Evolutionary conservation across 2,113 vertebrate species (phyloP).

Genomic region (Trematomus loennbergii): DNA sequence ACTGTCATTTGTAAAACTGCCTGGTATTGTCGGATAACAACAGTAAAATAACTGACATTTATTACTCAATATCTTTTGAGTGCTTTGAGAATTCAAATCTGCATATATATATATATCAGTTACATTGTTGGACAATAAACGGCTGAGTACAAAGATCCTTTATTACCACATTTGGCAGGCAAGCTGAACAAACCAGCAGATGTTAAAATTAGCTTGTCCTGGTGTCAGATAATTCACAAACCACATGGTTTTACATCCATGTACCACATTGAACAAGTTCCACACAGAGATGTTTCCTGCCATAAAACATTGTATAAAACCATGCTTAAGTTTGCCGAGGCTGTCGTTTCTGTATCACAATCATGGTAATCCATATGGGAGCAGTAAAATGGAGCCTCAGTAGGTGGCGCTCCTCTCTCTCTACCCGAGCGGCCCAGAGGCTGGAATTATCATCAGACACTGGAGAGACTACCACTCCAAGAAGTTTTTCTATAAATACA

Average conservation of each 20-base stretch:
- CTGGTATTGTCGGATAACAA: not conserved
- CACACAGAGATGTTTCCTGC: slow-evolving; percentile 10
- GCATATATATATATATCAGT: slow-evolving; percentile 21
- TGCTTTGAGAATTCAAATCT: not conserved
- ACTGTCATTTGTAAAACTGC: not conserved
- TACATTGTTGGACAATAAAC: slow-evolving; percentile 2
- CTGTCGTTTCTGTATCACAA: slow-evolving; percentile 1
- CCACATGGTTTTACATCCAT: slow-evolving; percentile 40
- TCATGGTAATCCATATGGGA: slow-evolving; percentile 22
- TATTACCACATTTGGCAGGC: slow-evolving; percentile 66
- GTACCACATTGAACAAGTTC: slow-evolving; percentile 15
- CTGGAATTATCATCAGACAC: slow-evolving; percentile 72
- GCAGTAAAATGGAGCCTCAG: slow-evolving; percentile 57
- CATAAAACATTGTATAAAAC: slow-evolving; percentile 22
- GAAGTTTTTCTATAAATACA: slow-evolving; percentile 82
- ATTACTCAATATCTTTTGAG: not conserved
- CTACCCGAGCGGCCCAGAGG: slow-evolving; percentile 36
- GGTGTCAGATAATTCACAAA: slow-evolving; percentile 49
- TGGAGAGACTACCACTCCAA: slow-evolving; percentile 54
- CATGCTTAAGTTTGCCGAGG: slow-evolving; percentile 13
- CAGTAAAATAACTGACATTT: not conserved
- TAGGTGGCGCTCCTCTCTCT: slow-evolving; percentile 71
- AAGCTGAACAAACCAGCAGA: slow-evolving; percentile 53
- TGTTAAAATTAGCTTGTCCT: slow-evolving; percentile 28
- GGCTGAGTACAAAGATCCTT: slow-evolving; percentile 74